phyloP scores from a whole-genome alignment of 2,113 vertebrate genomes.

The Diadophis punctatus region DNA sequence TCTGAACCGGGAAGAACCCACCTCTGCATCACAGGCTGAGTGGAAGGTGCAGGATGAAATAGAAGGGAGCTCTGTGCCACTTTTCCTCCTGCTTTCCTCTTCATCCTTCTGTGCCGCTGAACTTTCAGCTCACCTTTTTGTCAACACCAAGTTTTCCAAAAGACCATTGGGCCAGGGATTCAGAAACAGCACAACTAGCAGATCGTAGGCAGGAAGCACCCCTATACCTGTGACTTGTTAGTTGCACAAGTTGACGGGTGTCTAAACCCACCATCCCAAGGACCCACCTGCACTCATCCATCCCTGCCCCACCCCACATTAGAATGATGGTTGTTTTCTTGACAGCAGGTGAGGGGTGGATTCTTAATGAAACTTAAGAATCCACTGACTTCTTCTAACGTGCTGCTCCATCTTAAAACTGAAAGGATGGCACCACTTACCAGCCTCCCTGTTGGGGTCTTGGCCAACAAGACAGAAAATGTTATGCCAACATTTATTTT shows the following conservation, averaged over 20 bases:
- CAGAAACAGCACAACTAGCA: background rate
- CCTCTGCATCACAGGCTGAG: background rate
- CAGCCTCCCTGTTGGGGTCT: background rate
- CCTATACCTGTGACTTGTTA: background rate
- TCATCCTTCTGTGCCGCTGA: background rate
- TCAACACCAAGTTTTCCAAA: background rate
- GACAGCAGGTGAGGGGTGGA: background rate
- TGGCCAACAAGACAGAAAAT: background rate
- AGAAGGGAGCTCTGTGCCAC: background rate
- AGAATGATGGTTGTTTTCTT: background rate
- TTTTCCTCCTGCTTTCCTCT: background rate
- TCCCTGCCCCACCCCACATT: background rate
- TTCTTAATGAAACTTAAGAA: background rate
- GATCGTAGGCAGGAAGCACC: background rate
- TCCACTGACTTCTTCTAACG: background rate
- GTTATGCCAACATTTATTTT: background rate
- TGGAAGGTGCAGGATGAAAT: background rate
- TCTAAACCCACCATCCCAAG: background rate
- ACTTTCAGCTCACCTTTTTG: background rate
- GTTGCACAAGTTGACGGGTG: background rate
- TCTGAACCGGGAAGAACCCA: too few species aligned
- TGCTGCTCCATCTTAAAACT: background rate
- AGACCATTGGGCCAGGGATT: background rate
- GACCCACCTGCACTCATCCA: background rate
- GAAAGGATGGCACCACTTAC: background rate